Conservation (phyloP, 1,140 invertebrate species). For the Geopemphigus sp. region DNA sequence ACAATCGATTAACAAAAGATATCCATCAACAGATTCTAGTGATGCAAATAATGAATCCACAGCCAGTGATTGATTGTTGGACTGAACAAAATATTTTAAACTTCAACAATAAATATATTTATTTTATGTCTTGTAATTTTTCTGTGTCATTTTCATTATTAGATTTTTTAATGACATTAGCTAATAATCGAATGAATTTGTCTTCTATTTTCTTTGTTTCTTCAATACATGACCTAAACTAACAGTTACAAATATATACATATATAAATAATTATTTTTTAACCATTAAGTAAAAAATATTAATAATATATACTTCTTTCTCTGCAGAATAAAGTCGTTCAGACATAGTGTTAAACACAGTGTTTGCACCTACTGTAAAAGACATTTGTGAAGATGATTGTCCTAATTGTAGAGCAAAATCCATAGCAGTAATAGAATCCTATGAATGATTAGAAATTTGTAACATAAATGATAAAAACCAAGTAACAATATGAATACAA, state of each 20-base stretch:
- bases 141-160: neutral
- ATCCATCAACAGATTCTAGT: neutral
- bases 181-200: neutral
- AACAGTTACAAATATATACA: neutral
- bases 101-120: neutral
- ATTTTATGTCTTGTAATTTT: too few species aligned
- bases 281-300: neutral
- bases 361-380: neutral
- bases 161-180: neutral
- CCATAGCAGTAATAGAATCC: constrained; percentile 25
- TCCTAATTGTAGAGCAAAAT: constrained; percentile 26
- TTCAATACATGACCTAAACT: constrained; percentile 20
- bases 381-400: constrained; percentile 9
- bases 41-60: neutral
- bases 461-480: neutral
- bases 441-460: neutral
- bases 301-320: constrained; percentile 9
- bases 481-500: neutral
- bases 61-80: neutral
- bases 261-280: constrained; percentile 1
- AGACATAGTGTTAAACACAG: constrained; percentile 32
- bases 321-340: constrained; percentile 21
- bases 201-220: constrained; percentile 16
- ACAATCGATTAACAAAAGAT: neutral
- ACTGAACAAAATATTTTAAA: neutral